Conservation (phyloP, 2,888 invertebrate genomes). For the Notocelia uddmanniana region DNA sequence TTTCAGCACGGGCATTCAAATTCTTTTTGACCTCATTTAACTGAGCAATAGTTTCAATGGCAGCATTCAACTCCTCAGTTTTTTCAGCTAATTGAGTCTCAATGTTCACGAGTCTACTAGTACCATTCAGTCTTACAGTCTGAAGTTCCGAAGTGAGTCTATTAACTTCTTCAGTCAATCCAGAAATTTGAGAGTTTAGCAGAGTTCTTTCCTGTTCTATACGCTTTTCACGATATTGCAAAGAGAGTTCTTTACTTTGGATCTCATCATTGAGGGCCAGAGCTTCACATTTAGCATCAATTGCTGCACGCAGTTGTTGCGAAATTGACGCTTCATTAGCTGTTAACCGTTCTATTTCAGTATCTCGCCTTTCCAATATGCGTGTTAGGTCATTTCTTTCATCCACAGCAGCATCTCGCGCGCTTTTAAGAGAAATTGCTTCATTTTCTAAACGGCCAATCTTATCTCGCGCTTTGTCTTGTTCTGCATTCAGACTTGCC, state of each 20-base stretch:
- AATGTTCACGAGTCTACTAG: conserved; percentile 86
- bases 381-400: conserved; percentile 91
- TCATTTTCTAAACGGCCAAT: conserved; percentile 88
- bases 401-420: conserved; percentile 89
- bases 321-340: conserved; percentile 89
- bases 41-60: conserved; percentile 89
- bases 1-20: conserved; percentile 88
- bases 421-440: conserved; percentile 87
- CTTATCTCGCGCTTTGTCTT: conserved; percentile 87
- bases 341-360: conserved; percentile 90
- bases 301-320: conserved; percentile 91
- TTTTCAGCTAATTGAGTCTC: conserved; percentile 92
- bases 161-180: conserved; percentile 91
- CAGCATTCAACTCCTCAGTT: conserved; percentile 91
- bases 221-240: conserved; percentile 93
- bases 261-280: conserved; percentile 92
- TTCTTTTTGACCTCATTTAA: conserved; percentile 90
- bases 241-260: conserved; percentile 90
- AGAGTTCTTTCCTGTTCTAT: conserved; percentile 93
- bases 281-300: conserved; percentile 94
- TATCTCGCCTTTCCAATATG: conserved; percentile 89
- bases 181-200: conserved; percentile 91
- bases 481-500: conserved; percentile 86
- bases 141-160: conserved; percentile 92
- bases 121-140: conserved; percentile 90